phyloP scores from a whole-genome alignment of 2,797 vertebrate genomes.

The Trematocara caparti region DNA sequence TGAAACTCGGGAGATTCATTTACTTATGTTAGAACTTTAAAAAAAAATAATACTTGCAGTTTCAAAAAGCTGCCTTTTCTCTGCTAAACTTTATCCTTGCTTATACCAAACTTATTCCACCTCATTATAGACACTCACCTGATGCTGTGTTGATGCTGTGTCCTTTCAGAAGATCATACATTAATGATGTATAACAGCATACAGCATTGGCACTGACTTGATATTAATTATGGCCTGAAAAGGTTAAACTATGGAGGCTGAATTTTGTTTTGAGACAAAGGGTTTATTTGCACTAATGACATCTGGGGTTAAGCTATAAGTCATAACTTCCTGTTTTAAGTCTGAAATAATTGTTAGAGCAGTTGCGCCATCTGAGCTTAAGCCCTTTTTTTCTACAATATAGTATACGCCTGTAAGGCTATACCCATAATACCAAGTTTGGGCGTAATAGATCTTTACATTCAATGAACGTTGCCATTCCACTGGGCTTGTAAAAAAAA shows the following conservation, averaged over 20 bases:
- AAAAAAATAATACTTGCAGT: background rate
- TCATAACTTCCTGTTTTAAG: background rate
- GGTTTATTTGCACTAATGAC: background rate
- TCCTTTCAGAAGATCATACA: background rate
- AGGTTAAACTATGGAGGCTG: background rate
- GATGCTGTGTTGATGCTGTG: background rate
- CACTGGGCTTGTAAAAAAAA: background rate
- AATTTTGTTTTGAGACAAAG: accelerated
- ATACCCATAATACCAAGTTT: background rate
- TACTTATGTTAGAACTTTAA: background rate
- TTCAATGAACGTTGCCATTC: accelerated
- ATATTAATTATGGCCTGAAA: background rate
- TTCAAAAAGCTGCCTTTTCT: background rate
- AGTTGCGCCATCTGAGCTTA: background rate
- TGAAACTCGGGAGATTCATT: background rate
- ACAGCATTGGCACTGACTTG: background rate
- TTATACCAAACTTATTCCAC: background rate
- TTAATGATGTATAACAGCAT: accelerated
- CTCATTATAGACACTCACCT: background rate
- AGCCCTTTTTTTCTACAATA: accelerated
- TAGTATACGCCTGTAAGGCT: background rate
- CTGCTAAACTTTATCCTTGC: background rate
- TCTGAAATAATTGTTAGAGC: background rate
- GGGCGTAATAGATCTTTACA: background rate
- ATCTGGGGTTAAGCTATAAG: background rate